Conservation (phyloP, 2,888 invertebrate genomes). For the Cataglyphis livida region DNA sequence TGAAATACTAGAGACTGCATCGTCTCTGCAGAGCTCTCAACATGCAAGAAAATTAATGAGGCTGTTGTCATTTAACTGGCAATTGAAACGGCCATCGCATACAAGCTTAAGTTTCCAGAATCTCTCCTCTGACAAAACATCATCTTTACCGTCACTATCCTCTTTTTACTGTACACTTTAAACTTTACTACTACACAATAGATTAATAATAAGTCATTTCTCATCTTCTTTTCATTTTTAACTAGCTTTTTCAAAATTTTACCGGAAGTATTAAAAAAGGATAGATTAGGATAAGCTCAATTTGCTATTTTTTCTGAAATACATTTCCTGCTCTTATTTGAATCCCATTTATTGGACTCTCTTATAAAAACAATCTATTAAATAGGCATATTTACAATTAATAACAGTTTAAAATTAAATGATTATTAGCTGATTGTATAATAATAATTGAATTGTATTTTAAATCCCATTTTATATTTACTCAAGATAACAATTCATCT, state of each 20-base stretch:
- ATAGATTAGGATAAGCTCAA: neutral
- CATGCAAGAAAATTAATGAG: slow-evolving; percentile 5
- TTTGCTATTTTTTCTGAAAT: neutral
- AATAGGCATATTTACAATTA: neutral
- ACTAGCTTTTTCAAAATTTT: neutral
- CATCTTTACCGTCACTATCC: neutral
- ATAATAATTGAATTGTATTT: neutral
- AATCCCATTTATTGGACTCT: neutral
- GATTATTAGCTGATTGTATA: neutral
- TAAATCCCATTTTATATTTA: neutral
- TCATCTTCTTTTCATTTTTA: neutral
- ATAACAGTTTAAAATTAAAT: neutral
- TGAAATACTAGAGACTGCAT: slow-evolving; percentile 1
- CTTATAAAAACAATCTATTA: neutral
- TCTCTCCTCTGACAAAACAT: neutral
- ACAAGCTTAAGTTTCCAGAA: neutral
- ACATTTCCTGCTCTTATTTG: neutral
- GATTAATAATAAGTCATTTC: neutral
- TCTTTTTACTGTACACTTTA: neutral
- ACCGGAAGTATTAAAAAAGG: neutral
- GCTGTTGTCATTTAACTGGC: slow-evolving; percentile 1
- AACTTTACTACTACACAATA: neutral
- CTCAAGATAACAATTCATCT: neutral
- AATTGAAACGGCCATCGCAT: neutral
- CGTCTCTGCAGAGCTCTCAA: neutral